Conservation (phyloP, 2,113 vertebrate species). For the Calyptommatus sinebrachiatus region DNA sequence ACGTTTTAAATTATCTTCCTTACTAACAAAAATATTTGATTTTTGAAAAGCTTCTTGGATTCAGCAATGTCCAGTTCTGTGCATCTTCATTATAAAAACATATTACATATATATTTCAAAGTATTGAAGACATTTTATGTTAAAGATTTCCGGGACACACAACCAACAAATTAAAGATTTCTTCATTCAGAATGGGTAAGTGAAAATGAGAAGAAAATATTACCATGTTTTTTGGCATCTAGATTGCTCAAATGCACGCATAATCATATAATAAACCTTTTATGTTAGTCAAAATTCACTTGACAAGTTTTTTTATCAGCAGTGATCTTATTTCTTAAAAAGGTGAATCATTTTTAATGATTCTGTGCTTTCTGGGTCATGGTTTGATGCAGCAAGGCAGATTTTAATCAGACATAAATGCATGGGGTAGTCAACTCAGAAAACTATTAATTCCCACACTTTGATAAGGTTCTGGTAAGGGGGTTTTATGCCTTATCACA, state of each 20-base stretch:
- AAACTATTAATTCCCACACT: not conserved
- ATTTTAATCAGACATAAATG: conserved; percentile 33
- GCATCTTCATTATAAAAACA: not conserved
- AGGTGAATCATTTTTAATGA: not conserved
- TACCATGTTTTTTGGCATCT: not conserved
- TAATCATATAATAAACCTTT: not conserved
- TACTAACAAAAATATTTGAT: not conserved
- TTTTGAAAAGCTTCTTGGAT: not conserved
- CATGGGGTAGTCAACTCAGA: not conserved
- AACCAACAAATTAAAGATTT: not conserved
- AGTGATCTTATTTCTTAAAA: conserved; percentile 13
- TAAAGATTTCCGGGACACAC: not conserved
- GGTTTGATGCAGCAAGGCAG: not conserved
- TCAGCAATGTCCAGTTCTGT: no score
- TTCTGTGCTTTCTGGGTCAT: conserved; percentile 8
- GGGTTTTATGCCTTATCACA: not conserved
- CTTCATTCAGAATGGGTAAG: not conserved
- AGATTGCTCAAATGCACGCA: conserved; percentile 1
- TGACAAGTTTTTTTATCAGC: conserved; percentile 3
- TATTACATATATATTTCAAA: no score
- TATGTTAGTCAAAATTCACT: not conserved
- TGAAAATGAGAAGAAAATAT: not conserved
- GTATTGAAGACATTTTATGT: not conserved
- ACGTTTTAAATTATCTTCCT: not conserved
- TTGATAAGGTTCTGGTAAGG: not conserved